Evolutionary conservation across 2,797 vertebrate species (phyloP), one percentile per base, ranked within the genome.

Genomic region (Bradypus variegatus): DNA sequence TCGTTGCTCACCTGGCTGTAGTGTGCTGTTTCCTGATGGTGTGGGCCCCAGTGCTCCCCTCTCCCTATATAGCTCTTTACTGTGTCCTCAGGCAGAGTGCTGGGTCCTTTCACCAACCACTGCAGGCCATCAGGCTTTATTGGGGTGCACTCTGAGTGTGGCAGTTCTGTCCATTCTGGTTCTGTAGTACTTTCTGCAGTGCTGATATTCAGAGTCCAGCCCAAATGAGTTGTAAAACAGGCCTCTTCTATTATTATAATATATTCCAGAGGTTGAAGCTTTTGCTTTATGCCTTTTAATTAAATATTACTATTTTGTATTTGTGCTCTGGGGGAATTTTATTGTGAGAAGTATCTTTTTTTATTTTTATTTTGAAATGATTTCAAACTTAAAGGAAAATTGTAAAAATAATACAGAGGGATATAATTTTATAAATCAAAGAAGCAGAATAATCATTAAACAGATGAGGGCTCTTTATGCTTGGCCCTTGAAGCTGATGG

Each of bases 231-330:
- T 75, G 21, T 83, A 36, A 60, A 53, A 45, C 7, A 64, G 15
- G 25, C 27, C 16, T 93, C 84, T 80, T 65, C 64, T n/a, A 0
- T 45, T 45, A 27, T 31, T 50, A 4, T 29, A 16, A 5, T 77
- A 1, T 41, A 27, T 82, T 76, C 53, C 38, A 27, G 72, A 86
- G 55, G 53, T 55, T 75, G 21, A 64, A 70, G 5, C 25, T 79
- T 80, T 84, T 92, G 27, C 55, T 76, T 91, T 80, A 21, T 95
- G 45, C 13, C 67, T 93, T 88, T 88, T 89, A 83, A 88, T 88
- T 86, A 83, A 83, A n/a, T 67, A 41, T 58, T 87, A 19, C 9
- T 64, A 7, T 77, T 89, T 86, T 53, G 31, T 73, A 14, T 88
- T 82, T 91, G 53, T 87, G 58, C 36, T 84, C 29, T 62, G 75